Evolutionary conservation across 2,888 invertebrate genomes (phyloP).

Genomic region (Pseudococcus viburni): DNA sequence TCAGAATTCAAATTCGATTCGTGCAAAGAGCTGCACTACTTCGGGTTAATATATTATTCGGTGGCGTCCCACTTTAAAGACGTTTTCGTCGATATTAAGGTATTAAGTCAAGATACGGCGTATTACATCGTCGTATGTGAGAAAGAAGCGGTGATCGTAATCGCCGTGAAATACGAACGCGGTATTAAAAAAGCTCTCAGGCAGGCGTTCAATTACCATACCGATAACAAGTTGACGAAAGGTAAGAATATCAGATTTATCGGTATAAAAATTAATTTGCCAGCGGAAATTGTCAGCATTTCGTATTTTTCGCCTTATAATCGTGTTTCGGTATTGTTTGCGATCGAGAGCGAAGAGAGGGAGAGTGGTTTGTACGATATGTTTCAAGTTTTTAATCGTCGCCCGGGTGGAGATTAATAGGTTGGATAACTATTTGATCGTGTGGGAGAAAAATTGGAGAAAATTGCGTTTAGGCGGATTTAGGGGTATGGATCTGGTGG

Average conservation of each 20-base stretch:
- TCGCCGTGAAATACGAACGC: background rate
- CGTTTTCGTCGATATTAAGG: background rate
- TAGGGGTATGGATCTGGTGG: too few relatives aligned
- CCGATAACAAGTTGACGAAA: background rate
- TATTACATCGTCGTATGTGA: background rate
- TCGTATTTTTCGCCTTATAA: background rate
- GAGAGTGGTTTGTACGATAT: background rate
- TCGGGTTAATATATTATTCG: background rate
- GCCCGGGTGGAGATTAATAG: too few relatives aligned
- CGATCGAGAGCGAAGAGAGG: background rate
- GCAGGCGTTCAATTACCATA: background rate
- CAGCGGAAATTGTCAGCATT: background rate
- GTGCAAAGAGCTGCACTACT: background rate
- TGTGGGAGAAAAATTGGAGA: too few relatives aligned
- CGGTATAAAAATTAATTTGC: background rate
- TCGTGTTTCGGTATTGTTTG: background rate
- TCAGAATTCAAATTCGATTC: background rate
- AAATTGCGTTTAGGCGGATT: too few relatives aligned
- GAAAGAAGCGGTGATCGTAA: background rate
- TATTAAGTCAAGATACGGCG: background rate
- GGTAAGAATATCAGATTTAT: background rate
- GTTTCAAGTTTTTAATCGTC: background rate
- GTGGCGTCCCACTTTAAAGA: background rate
- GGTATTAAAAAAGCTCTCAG: conserved; percentile 12
- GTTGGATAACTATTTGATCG: too few relatives aligned